Evolutionary conservation across 2,113 vertebrate genomes (phyloP), one percentile per base, ranked within the genome.

Genomic region (Silurus meridionalis): DNA sequence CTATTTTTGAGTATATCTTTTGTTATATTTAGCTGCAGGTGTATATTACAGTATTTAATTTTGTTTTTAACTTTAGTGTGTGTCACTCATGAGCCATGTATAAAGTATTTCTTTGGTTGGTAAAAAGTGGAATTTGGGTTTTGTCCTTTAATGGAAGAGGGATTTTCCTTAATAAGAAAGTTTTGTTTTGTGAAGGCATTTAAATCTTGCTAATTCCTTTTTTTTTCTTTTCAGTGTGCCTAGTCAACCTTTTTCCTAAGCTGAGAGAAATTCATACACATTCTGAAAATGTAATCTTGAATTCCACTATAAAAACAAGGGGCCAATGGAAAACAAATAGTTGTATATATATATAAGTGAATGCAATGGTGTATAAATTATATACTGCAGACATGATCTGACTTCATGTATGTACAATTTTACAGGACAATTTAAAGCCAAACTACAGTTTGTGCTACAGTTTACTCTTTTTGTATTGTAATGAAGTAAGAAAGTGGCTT

Each of bases 131-230:
- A 82, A 82, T 17, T 67, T 81, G 14, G 53, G 52, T 46, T 69
- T 67, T 83, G 82, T 87, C 87, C 84, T 87, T 63, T 55, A 88
- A 85, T 87, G 87, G 74, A 83, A 87, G 87, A 86, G 89, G 75
- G 85, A 58, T 86, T 90, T 67, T 88, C 87, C 88, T 93, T 90
- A 84, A 88, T 89, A 87, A 87, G 84, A 91, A 88, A 85, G 72
- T 17, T 86, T 58, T 87, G 64, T 69, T 83, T 64, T 90, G 64
- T 87, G 72, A 75, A 79, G 58, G 77, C 52, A 67, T 67, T 85
- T 28, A 66, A 66, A 80, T 78, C 23, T 81, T 75, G 28, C 50
- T 37, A 61, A 48, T 86, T 78, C 23, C 9, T 53, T 84, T 52
- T 67, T 58, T 14, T 66, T 60, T 13, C n/a, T 55, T n/a, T 72